Conservation (phyloP, 2,113 vertebrate species). For the Euleptes europaea region DNA sequence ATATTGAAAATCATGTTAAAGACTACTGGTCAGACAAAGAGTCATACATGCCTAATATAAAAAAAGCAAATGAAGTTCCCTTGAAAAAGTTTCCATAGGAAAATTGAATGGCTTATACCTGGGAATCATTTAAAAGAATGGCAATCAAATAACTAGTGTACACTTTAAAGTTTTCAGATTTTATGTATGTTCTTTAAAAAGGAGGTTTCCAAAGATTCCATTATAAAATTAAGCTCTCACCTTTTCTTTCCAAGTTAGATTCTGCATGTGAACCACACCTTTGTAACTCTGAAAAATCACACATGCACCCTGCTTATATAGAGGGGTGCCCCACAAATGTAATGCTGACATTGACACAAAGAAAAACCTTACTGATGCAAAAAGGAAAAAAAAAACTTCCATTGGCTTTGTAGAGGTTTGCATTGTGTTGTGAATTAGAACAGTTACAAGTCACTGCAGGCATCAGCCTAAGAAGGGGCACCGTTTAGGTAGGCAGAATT, state of each 20-base stretch:
- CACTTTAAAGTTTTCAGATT: not conserved
- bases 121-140: not conserved
- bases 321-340: not conserved
- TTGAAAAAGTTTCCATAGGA: not conserved
- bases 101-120: not conserved
- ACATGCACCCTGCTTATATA: not conserved
- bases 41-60: accelerated
- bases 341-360: not conserved
- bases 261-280: not conserved
- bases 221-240: not conserved
- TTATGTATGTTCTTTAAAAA: not conserved
- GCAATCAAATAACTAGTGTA: too few relatives aligned
- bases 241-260: not conserved
- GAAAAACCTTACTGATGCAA: not conserved
- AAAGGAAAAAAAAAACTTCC: not conserved
- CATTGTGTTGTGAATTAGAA: not conserved
- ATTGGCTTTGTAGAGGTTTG: not conserved
- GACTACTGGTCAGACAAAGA: too few relatives aligned
- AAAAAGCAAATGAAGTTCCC: not conserved
- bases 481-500: not conserved
- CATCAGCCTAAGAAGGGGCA: not conserved
- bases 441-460: not conserved
- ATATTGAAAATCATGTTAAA: too few relatives aligned
- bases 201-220: not conserved
- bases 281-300: not conserved